Base-by-base conservation (phyloP, 2,797 vertebrate species). In the Sorex maritimensis region DNA sequence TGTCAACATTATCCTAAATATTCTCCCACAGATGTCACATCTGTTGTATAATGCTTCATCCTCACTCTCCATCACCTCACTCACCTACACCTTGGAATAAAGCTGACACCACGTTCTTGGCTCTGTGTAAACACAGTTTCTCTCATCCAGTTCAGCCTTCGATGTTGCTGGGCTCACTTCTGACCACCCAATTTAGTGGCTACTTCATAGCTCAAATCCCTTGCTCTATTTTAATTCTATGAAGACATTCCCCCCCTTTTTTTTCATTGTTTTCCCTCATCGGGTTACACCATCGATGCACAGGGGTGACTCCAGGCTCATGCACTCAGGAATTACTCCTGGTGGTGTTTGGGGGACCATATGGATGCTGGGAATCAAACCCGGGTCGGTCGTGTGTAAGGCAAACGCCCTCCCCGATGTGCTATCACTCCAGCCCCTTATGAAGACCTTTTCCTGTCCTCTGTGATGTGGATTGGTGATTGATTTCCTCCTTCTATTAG, bases 211-310 rank as follows among this genome's bases (percentile, higher is more conserved):
- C 71, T 73, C 69, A 79, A 52, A 30, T 79, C 46, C 24, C 30
- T 75, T 26, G 6, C 26, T 7, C 23, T 74, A 8, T 82, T 93
- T 78, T 41, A 82, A 81, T 75, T 91, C 49, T 82, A 77, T 61
- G 41, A 83, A 89, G 81, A 91, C 9, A 23, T 34, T 34, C 34
- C 34, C 34, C 34, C 34, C n/a, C n/a, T n/a, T n/a, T 34, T 34
- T 34, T 34, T 34, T 34, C 34, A 34, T 34, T 34, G 1, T 34
- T 34, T 34, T 34, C 2, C 34, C 34, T 34, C 34, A 34, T 34
- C 34, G 34, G 34, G 34, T 34, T 2, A 34, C 34, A 34, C 34
- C 2, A 2, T 34, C 2, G 34, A 34, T 34, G 34, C 34, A 34
- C 34, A 34, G 34, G 34, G 34, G 34, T 34, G 34, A 34, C 34